Evolutionary conservation across 1,140 invertebrate species (phyloP).

Genomic region (Nephila pilipes): DNA sequence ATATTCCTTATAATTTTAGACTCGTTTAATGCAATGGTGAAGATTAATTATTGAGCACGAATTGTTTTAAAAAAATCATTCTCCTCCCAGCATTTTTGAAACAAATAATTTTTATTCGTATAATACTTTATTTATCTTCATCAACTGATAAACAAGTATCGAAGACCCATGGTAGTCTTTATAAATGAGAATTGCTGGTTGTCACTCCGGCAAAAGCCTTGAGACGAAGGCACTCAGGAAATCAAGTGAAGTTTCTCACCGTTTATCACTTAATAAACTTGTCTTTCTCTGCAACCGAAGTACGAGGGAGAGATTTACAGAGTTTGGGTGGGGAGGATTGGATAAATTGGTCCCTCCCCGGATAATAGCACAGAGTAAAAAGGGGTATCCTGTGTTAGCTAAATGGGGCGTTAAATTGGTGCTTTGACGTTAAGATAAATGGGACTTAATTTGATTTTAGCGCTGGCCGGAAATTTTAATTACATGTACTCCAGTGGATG

Average conservation of each 20-base stretch:
- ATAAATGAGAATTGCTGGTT: slow-evolving; percentile 32
- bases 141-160: neutral
- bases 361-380: slow-evolving; percentile 53
- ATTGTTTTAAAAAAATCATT: too few species aligned
- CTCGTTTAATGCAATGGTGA: too few species aligned
- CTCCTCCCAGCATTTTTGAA: too few species aligned
- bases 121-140: neutral
- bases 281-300: slow-evolving; percentile 30
- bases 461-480: slow-evolving; percentile 68
- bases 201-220: neutral
- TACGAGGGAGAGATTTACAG: neutral
- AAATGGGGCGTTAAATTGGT: slow-evolving; percentile 65
- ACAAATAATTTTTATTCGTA: neutral
- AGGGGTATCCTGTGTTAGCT: slow-evolving; percentile 36
- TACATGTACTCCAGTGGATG: slow-evolving; percentile 65
- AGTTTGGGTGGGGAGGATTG: neutral
- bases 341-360: slow-evolving; percentile 53
- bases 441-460: slow-evolving; percentile 71
- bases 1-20: too few species aligned
- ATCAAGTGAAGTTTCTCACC: slow-evolving; percentile 51
- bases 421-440: slow-evolving; percentile 69
- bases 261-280: slow-evolving; percentile 58
- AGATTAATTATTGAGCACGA: too few species aligned
- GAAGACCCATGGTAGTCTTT: neutral
- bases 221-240: slow-evolving; percentile 15